These are phyloP conservation scores for Cyaniris semiargus DNA, from an alignment of 2,888 invertebrate genomes.

Conservation along the genomic window DNA sequence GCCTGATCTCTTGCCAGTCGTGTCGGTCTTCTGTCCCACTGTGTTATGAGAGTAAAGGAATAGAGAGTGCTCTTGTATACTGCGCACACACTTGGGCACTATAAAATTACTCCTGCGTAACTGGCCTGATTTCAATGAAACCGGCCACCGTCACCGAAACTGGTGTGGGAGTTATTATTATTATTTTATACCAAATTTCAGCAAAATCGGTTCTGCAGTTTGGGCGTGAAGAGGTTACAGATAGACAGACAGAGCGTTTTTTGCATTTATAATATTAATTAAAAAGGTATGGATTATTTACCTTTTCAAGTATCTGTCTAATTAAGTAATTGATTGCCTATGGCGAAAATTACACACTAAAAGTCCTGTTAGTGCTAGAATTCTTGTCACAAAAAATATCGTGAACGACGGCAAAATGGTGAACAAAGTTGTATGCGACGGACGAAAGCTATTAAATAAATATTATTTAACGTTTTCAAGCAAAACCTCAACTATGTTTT, in stretches of 20 bases:
- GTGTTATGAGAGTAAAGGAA: too few species aligned
- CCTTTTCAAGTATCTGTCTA: background rate
- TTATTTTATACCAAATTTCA: too few species aligned
- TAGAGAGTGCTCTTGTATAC: too few species aligned
- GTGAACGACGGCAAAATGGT: background rate
- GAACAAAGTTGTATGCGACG: background rate
- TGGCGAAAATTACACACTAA: background rate
- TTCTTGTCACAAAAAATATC: background rate
- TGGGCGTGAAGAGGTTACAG: too few species aligned
- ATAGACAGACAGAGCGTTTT: background rate
- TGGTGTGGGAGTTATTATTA: too few species aligned
- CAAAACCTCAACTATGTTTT: constrained; percentile 44
- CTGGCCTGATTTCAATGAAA: too few species aligned
- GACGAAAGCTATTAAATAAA: constrained; percentile 34
- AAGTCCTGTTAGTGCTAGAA: background rate
- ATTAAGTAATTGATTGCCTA: background rate
- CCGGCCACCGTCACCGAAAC: too few species aligned
- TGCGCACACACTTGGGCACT: too few species aligned
- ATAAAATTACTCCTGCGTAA: too few species aligned
- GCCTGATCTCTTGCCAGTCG: too few species aligned
- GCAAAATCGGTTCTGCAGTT: too few species aligned
- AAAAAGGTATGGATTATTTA: background rate
- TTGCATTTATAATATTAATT: background rate
- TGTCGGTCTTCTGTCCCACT: too few species aligned
- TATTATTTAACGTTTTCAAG: constrained; percentile 35